Conservation (phyloP, 2,113 vertebrate species). For the Passer domesticus region DNA sequence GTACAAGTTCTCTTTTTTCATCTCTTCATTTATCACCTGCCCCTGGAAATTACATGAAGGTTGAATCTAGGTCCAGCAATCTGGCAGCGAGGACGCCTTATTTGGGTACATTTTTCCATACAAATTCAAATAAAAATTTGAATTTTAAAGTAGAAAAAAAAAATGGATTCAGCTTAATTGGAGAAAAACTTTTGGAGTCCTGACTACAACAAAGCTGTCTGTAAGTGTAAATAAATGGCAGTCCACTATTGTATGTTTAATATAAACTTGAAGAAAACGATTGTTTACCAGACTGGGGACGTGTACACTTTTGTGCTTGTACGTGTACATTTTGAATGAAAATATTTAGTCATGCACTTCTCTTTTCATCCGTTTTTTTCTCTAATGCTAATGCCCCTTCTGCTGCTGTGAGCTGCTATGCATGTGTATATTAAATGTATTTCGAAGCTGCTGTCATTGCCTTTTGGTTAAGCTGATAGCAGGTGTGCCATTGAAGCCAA, state of each 20-base stretch:
- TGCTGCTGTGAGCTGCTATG: background rate
- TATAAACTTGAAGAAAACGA: background rate
- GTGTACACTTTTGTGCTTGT: background rate
- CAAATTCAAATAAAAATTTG: background rate
- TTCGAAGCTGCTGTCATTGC: fast-evolving
- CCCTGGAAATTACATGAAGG: slow-evolving; percentile 14
- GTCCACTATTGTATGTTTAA: background rate
- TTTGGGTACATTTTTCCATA: background rate
- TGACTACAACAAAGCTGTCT: background rate
- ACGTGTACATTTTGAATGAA: background rate
- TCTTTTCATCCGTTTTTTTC: background rate
- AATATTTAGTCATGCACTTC: background rate
- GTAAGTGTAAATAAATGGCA: background rate
- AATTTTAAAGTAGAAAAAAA: background rate
- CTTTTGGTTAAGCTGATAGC: background rate
- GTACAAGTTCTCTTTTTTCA: background rate
- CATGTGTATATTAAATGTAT: background rate
- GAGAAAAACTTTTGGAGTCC: background rate
- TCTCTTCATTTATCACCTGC: slow-evolving; percentile 31
- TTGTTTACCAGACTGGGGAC: background rate
- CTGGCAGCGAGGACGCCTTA: background rate
- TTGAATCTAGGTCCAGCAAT: background rate
- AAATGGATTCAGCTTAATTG: background rate
- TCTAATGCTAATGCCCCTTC: background rate
- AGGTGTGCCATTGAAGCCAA: background rate